Evolutionary conservation across 1,140 invertebrate genomes (phyloP), one percentile per base, ranked within the genome.

Genomic region (Cydia amplana): DNA sequence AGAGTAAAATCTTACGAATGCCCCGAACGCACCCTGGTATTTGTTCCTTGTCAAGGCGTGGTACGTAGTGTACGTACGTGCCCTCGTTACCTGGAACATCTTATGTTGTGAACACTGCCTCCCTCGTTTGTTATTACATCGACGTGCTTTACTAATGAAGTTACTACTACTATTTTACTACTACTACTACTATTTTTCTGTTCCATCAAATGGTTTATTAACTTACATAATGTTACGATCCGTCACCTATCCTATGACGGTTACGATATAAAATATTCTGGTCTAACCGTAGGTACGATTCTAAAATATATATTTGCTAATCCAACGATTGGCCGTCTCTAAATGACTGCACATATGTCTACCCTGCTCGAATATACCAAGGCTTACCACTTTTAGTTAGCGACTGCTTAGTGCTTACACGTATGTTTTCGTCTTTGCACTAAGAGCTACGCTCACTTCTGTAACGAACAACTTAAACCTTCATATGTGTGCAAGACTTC

Each of bases 371-470:
- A 89, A 87, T 86, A 86, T 87, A 91, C 86, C 91, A 92, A 92
- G 91, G 91, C 82, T 88, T 90, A 86, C 91, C 85, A 91, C 91
- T 92, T 92, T 92, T 87, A 85, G 89, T 80, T 74, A n/a, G 60
- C 55, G 81, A 79, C 77, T 76, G 63, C 25, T 32, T 36, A n/a
- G n/a, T n/a, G 60, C 60, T 32, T 36, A 67, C 32, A 70, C 16
- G 32, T 43, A 79, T 78, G 78, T 80, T 83, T 77, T 79, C 74
- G 74, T 78, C 77, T 75, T 78, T 60, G 65, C 28, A 20, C 28
- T 10, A 79, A 65, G 55, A 60, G n/a, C 55, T n/a, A 79, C 64
- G 65, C 72, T 63, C 77, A 79, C 64, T 74, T 72, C 77, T 81
- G 67, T 80, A 79, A 81, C 75, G 78, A 76, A 76, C 20, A 82